Evolutionary conservation across 1,140 invertebrate species (phyloP).

Genomic region (Coenobita brevimanus): DNA sequence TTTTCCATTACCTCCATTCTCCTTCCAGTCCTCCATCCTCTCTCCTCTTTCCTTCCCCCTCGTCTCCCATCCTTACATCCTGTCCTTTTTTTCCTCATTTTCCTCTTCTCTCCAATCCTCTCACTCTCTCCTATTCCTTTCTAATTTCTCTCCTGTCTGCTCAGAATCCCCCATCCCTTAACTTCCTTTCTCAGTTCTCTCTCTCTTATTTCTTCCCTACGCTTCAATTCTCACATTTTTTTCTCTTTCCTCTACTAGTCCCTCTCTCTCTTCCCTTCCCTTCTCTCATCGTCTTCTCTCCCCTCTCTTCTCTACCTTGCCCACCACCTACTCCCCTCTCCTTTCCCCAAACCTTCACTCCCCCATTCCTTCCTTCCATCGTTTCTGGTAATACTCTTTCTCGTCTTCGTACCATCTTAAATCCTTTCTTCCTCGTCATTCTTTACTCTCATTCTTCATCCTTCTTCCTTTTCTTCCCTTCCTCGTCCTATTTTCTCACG

Average conservation of each 20-base stretch:
- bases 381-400: too few relatives aligned
- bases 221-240: neutral
- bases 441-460: too few relatives aligned
- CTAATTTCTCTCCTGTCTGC: neutral
- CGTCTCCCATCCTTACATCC: neutral
- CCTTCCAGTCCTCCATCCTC: neutral
- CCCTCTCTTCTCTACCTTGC: neutral
- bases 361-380: neutral
- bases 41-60: neutral
- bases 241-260: neutral
- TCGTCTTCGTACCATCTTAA: too few relatives aligned
- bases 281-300: neutral
- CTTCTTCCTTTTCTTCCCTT: too few relatives aligned
- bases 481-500: too few relatives aligned
- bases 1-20: too few relatives aligned
- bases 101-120: neutral
- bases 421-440: too few relatives aligned
- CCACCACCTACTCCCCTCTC: neutral
- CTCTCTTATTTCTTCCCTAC: neutral
- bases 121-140: neutral
- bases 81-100: neutral
- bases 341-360: neutral
- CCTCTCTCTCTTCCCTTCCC: neutral
- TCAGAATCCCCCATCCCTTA: too few relatives aligned
- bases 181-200: neutral